Conservation (phyloP, 2,113 vertebrate species). For the Anhinga rufa region DNA sequence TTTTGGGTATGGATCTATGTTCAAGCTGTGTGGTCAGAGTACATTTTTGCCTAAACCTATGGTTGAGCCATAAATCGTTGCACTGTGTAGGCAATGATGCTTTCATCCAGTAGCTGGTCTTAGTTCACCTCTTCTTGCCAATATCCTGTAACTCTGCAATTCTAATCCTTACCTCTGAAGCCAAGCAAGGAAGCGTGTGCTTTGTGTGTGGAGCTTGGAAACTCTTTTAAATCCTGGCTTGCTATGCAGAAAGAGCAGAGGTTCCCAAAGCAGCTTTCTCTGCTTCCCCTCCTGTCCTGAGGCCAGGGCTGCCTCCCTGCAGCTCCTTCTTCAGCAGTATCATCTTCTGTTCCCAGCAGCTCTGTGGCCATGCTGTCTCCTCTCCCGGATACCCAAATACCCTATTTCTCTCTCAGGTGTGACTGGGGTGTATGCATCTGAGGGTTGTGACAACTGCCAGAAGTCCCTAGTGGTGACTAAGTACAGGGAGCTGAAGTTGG, state of each 20-base stretch:
- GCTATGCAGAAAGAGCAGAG: background rate
- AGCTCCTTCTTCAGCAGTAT: background rate
- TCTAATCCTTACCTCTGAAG: background rate
- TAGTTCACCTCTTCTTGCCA: background rate
- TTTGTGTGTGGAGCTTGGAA: background rate
- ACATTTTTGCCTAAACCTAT: background rate
- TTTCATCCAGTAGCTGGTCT: background rate
- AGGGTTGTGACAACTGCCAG: background rate
- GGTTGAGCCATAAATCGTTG: background rate
- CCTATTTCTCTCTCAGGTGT: accelerated
- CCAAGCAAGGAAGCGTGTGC: background rate
- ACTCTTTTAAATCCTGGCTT: background rate
- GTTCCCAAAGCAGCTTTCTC: background rate
- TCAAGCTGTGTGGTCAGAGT: background rate
- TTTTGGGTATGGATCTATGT: background rate
- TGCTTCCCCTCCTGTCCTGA: background rate
- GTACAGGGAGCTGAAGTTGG: background rate
- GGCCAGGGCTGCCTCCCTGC: background rate
- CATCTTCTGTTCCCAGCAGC: background rate
- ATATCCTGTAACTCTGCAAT: background rate
- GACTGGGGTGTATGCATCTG: background rate
- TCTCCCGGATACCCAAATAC: background rate
- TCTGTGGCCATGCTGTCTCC: background rate
- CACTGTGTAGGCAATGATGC: background rate
- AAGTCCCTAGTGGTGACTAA: background rate